Evolutionary conservation across 2,888 invertebrate species (phyloP), one percentile per base, ranked within the genome.

Genomic region (Oligia strigilis): DNA sequence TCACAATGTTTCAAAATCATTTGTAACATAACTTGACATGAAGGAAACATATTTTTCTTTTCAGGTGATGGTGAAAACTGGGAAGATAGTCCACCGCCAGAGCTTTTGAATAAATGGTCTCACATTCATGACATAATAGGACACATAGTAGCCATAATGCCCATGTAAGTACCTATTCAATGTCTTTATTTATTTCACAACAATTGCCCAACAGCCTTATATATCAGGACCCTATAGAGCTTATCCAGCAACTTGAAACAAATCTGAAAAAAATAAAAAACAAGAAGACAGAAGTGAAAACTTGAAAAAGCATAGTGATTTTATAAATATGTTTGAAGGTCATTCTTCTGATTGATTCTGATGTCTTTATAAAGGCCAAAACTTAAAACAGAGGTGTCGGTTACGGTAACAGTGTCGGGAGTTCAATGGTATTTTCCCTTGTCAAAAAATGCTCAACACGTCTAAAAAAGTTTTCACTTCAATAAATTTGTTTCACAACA

Each of bases 41-140:
- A 66, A 49, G 23, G 0, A 43, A 77, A 65, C 40, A 2, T 46
- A 46, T 19, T 75, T 58, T 75, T 58, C 46, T 71, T 72, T 85
- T 94, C 93, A 92, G 97, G 94, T 73, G 96, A 96, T 77, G 93
- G 93, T 43, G 97, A 97, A 69, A 98, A 98, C 97, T 95, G 97
- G 91, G 97, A 97, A 88, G 97, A 98, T 14, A 93, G 93, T 72
- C 98, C 98, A 4, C 94, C 96, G 19, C 96, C 97, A 75, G 96
- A 97, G 81, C 97, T 97, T 77, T 93, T 97, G 49, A 92, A 93
- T 67, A 97, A 97, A 90, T 97, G 98, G 94, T 97, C 97, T 75
- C 97, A 98, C 89, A 95, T 98, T 9, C 99, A 99, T 88, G 93
- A 93, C 69, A 85, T 96, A 46, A 96, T 97, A 88, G 97, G 96